These are phyloP conservation scores for Gavia stellata DNA, from an alignment of 2,113 vertebrate genomes.

Conservation along the genomic window DNA sequence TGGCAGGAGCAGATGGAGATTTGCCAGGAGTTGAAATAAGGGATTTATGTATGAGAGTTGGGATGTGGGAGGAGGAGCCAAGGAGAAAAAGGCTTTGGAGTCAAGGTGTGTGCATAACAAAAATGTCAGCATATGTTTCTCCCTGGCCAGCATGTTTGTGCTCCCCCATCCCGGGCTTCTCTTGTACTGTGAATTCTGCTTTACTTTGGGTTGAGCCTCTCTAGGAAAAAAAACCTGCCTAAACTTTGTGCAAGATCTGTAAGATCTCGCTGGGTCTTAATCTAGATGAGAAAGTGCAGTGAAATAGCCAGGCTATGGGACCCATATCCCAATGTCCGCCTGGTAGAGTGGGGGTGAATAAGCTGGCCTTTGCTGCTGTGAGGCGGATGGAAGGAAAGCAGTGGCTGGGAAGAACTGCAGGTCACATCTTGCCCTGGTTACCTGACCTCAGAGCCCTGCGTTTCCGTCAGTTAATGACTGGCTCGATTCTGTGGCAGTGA, in stretches of 20 bases:
- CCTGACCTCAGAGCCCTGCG: accelerated
- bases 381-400: neutral
- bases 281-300: neutral
- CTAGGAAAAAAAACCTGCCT: neutral
- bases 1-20: neutral
- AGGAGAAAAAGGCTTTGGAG: neutral
- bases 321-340: neutral
- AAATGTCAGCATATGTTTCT: no score
- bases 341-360: neutral
- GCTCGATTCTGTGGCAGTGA: accelerated
- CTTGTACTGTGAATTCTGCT: neutral
- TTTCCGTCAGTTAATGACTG: neutral
- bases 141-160: neutral
- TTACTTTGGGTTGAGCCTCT: neutral
- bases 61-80: neutral
- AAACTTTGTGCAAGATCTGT: neutral
- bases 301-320: neutral
- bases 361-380: neutral
- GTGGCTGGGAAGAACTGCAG: neutral
- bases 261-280: neutral
- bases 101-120: neutral
- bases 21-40: neutral
- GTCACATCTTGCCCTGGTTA: neutral
- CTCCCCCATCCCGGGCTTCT: neutral
- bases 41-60: neutral